Conservation (phyloP, 2,113 vertebrate genomes). For the Anoura caudifer region DNA sequence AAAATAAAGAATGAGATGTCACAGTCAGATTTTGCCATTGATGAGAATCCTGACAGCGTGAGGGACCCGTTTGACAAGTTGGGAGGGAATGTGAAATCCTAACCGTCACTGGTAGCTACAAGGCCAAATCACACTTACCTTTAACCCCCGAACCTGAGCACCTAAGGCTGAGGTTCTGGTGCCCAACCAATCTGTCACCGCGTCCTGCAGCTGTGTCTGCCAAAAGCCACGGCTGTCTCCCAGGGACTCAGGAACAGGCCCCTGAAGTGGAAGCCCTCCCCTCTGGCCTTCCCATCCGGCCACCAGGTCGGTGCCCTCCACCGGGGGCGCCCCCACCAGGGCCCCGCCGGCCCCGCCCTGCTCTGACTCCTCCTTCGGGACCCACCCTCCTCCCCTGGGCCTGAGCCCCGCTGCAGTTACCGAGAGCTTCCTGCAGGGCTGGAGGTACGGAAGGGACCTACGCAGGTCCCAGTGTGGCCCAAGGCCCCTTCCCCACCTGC, state of each 20-base stretch:
- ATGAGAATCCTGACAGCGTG: rapidly evolving
- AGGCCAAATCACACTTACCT: background rate
- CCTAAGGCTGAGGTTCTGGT: background rate
- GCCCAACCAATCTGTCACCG: no score
- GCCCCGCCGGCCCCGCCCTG: background rate
- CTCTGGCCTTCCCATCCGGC: rapidly evolving
- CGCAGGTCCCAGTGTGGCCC: background rate
- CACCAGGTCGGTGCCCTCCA: rapidly evolving
- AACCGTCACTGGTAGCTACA: background rate
- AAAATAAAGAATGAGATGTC: background rate
- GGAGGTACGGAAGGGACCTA: background rate
- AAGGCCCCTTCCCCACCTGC: background rate
- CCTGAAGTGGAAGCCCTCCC: background rate
- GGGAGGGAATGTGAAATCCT: background rate
- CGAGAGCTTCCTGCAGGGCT: background rate
- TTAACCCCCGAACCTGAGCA: background rate
- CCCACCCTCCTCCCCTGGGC: background rate
- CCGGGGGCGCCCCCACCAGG: background rate
- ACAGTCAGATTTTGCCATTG: no score
- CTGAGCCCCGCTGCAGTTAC: background rate
- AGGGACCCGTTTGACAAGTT: background rate
- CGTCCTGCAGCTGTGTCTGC: rapidly evolving
- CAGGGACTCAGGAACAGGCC: background rate
- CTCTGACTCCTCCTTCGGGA: background rate
- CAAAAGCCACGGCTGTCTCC: background rate